These are phyloP conservation scores for Epinephelus cyanopodus DNA, from an alignment of 2,113 vertebrate species.

Conservation along the genomic window DNA sequence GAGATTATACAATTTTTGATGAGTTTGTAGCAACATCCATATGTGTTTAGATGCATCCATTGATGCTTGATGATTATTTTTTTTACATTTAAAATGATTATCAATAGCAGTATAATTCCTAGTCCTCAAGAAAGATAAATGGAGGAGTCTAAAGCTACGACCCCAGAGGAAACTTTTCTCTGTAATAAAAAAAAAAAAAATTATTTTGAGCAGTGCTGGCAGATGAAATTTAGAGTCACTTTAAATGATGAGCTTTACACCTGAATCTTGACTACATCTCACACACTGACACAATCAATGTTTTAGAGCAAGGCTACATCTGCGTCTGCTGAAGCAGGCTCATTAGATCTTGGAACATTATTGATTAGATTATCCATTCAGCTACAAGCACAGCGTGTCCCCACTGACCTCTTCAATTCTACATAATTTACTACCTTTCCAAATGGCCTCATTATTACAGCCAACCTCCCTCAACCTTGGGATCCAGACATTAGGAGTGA, in stretches of 20 bases:
- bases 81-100: background rate
- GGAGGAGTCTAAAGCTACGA: background rate
- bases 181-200: background rate
- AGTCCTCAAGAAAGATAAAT: background rate
- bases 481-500: conserved; percentile 27
- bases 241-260: background rate
- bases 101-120: background rate
- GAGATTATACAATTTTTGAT: too few species aligned
- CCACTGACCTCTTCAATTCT: conserved; percentile 8
- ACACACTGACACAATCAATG: conserved; percentile 4
- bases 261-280: background rate
- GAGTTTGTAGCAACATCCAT: background rate
- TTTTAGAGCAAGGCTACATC: conserved; percentile 10
- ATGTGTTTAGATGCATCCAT: background rate
- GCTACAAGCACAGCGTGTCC: conserved; percentile 31
- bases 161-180: background rate
- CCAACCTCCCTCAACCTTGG: conserved; percentile 4
- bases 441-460: conserved; percentile 13
- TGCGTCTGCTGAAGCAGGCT: conserved; percentile 1
- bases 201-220: background rate
- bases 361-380: conserved; percentile 56
- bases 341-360: conserved; percentile 40
- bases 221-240: background rate
- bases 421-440: conserved; percentile 6
- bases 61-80: too few species aligned